Evolutionary conservation across 2,888 invertebrate genomes (phyloP), one percentile per base, ranked within the genome.

Genomic region (Drepanosiphum platanoidis): DNA sequence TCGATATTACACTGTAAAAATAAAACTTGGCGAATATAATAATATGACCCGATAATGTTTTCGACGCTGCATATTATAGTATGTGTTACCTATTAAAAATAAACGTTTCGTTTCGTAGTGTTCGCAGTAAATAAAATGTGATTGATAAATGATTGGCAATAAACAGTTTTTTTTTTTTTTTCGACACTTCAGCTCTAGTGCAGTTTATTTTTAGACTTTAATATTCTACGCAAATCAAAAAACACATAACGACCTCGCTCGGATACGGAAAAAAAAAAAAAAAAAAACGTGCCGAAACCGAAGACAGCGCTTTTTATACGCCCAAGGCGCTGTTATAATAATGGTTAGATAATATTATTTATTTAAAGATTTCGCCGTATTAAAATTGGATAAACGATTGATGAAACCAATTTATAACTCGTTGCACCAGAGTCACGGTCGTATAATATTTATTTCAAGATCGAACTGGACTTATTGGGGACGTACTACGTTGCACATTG

Each of bases 211-310:
- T 22, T 34, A 22, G 3, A 32, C 15, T 72, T 39, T 70, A 7
- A 34, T 75, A 7, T 0, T 13, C 13, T 36, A 27, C 15, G 18
- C 1, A 36, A 22, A 34, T 8, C 68, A 36, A 68, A 64, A 64
- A 64, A 61, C 8, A 11, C 61, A 61, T 2, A 9, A 7, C 9
- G 13, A n/a, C 58, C 36, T 36, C 34, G 36, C 58, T 36, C 61
- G n/a, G 75, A 75, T 58, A 58, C 58, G 3, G 36, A 7, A n/a
- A n/a, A n/a, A n/a, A n/a, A n/a, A n/a, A n/a, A n/a, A n/a, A n/a
- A n/a, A 18, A 61, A 75, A 61, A 61, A 58, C 58, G 36, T 75
- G 75, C 34, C 58, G 15, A 58, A 75, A 75, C n/a, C n/a, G 15
- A n/a, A 0, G 15, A 75, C n/a, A 58, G 7, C 7, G 58, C 11